Evolutionary conservation across 2,113 vertebrate species (phyloP).

Genomic region (Actenoides hombroni): DNA sequence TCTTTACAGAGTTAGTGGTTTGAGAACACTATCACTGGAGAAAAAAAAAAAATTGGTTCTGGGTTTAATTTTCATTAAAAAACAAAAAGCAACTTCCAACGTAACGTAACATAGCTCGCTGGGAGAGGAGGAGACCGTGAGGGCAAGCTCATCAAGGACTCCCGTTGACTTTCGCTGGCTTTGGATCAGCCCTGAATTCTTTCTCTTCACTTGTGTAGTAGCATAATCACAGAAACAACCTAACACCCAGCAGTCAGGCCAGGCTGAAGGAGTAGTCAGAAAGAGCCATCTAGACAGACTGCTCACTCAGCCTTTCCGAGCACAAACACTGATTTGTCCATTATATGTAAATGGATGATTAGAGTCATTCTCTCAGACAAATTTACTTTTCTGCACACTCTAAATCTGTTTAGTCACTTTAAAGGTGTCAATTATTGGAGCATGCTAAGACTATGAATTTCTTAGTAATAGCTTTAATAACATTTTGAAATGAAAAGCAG

Average conservation of each 20-base stretch:
- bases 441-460: constrained; percentile 91
- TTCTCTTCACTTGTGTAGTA: background rate
- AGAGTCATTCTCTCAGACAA: constrained; percentile 94
- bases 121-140: background rate
- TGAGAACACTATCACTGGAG: background rate
- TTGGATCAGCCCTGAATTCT: background rate
- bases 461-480: constrained; percentile 99
- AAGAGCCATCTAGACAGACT: background rate
- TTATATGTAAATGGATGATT: constrained; percentile 90
- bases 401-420: constrained; percentile 99
- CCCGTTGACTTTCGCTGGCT: background rate
- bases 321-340: constrained; percentile 72
- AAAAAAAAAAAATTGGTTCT: background rate
- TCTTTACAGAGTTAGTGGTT: background rate
- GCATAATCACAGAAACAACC: background rate
- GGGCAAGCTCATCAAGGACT: background rate
- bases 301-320: constrained; percentile 20
- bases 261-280: background rate
- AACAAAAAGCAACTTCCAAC: background rate
- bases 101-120: constrained; percentile 25
- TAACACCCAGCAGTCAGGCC: background rate
- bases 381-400: constrained; percentile 96
- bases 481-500: constrained; percentile 99
- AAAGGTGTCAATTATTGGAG: constrained; percentile 99
- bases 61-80: constrained; percentile 43